These are phyloP conservation scores for Sminthurides bifidus DNA, from an alignment of 1,140 invertebrate genomes.

Conservation along the genomic window DNA sequence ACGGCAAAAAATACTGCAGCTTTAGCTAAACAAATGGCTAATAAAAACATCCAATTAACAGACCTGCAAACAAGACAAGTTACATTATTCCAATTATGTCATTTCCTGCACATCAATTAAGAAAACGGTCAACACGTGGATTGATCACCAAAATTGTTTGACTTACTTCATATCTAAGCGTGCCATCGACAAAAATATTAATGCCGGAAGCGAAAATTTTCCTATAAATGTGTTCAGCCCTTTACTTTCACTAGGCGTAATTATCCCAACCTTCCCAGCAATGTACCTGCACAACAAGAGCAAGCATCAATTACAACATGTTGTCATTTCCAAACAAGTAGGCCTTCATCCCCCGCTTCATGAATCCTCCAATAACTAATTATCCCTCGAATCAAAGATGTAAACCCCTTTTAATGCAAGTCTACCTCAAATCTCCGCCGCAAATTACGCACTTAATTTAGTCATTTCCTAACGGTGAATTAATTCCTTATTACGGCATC, in stretches of 20 bases:
- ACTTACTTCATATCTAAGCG: slow-evolving; percentile 60
- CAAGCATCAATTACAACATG: no score
- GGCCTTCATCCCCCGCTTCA: no score
- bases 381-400: no score
- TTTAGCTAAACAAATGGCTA: slow-evolving; percentile 74
- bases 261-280: slow-evolving; percentile 70
- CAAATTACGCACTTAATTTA: no score
- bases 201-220: slow-evolving; percentile 77
- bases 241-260: slow-evolving; percentile 72
- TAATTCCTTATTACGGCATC: no score
- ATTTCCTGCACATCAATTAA: background rate
- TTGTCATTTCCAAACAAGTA: no score
- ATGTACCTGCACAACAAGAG: slow-evolving; percentile 59
- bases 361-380: no score
- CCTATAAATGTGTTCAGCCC: slow-evolving; percentile 87
- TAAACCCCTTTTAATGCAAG: no score
- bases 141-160: background rate
- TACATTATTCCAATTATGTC: slow-evolving; percentile 5
- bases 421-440: no score
- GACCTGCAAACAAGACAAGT: slow-evolving; percentile 35
- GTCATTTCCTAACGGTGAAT: no score
- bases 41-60: slow-evolving; percentile 83
- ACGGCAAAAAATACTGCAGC: slow-evolving; percentile 72
- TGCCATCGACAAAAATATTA: slow-evolving; percentile 84
- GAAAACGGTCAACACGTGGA: background rate